Percentiles rank a stretch among this genome's conserved stretches.
phyloP scores from a whole-genome alignment of 1,140 invertebrate species.

The Ruditapes philippinarum region DNA sequence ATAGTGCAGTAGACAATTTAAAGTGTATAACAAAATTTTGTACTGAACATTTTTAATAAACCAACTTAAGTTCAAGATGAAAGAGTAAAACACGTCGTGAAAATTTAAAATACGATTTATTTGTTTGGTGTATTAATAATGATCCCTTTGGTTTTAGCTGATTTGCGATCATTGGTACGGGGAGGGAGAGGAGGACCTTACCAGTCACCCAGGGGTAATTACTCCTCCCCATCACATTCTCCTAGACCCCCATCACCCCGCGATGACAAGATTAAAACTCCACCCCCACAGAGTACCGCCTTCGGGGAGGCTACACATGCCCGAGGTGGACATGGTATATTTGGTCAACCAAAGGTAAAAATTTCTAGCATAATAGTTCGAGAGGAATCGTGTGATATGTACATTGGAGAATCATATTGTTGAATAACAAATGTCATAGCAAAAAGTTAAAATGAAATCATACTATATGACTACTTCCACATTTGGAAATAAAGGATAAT shows the following conservation, averaged over 20 bases:
- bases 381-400: background rate
- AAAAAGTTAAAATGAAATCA: no score
- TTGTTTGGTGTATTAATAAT: background rate
- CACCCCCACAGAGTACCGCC: slow-evolving; percentile 77
- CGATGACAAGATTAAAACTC: slow-evolving; percentile 76
- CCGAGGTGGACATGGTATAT: slow-evolving; percentile 86
- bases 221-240: slow-evolving; percentile 32
- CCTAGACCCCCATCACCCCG: slow-evolving; percentile 64
- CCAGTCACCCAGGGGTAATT: background rate
- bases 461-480: no score
- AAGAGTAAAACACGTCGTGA: background rate
- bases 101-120: background rate
- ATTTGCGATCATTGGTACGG: slow-evolving; percentile 73
- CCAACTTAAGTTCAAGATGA: background rate
- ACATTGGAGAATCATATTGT: no score
- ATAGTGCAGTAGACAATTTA: no score
- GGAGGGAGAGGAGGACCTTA: slow-evolving; percentile 5
- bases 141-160: slow-evolving; percentile 72
- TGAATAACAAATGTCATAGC: no score
- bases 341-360: slow-evolving; percentile 84
- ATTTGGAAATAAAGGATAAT: no score
- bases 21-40: no score
- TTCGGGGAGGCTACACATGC: slow-evolving; percentile 81
- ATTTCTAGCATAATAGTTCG: background rate
- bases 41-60: no score